Conservation (phyloP, 2,797 vertebrate genomes). For the Vultur gryphus region DNA sequence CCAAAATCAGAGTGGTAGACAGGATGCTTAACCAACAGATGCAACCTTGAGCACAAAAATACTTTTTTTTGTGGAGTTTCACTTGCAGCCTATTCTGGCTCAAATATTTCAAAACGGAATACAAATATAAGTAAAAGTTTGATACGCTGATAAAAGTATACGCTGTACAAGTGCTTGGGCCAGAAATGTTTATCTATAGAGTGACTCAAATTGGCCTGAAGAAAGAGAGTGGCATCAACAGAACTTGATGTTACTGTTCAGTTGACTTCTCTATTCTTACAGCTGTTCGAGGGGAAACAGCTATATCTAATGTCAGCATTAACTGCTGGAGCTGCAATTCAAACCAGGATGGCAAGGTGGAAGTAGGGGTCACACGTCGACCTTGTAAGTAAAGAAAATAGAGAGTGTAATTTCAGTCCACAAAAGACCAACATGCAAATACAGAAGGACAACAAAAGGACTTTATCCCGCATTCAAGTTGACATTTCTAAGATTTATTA, state of each 20-base stretch:
- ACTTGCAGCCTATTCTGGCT: neutral
- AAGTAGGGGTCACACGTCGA: neutral
- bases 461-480: neutral
- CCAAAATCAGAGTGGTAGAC: neutral
- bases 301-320: neutral
- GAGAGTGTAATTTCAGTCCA: neutral
- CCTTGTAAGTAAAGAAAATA: slow-evolving; percentile 3
- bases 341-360: neutral
- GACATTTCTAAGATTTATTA: neutral
- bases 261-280: neutral
- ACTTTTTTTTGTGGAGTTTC: neutral
- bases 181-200: neutral
- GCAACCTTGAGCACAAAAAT: neutral
- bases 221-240: neutral
- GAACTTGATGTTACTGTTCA: neutral
- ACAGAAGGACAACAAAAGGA: neutral
- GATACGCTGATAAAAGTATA: neutral
- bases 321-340: slow-evolving; percentile 28
- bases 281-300: neutral
- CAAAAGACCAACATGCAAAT: neutral
- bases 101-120: neutral
- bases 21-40: neutral
- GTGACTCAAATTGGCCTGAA: neutral
- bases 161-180: neutral
- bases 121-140: neutral